These are phyloP conservation scores for Polylopha cassiicola DNA, from an alignment of 2,888 invertebrate genomes.

Conservation along the genomic window DNA sequence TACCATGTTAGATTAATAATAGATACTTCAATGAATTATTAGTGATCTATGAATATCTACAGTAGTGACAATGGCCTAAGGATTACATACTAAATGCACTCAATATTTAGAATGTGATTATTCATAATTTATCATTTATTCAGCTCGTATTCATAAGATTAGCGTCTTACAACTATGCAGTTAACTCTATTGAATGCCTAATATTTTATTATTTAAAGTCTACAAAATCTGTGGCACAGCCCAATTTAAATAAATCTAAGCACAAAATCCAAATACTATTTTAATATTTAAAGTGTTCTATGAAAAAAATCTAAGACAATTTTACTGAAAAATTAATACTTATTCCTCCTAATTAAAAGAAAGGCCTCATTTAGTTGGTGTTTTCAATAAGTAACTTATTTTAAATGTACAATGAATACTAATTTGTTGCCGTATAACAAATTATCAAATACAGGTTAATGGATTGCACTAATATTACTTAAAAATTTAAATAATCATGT, in stretches of 20 bases:
- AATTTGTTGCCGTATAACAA: conserved; percentile 19
- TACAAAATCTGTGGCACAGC: no score
- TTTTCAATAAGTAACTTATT: conserved; percentile 32
- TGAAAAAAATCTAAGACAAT: no score
- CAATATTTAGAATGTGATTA: conserved; percentile 30
- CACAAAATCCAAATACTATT: no score
- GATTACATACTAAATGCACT: conserved; percentile 25
- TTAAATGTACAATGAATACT: conserved; percentile 17
- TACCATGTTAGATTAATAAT: not conserved
- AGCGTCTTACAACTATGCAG: conserved; percentile 49
- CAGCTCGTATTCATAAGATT: conserved; percentile 76
- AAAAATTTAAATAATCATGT: conserved; percentile 43
- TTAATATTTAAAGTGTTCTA: no score
- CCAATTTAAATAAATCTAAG: no score
- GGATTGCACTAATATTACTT: conserved; percentile 17
- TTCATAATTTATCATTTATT: conserved; percentile 37
- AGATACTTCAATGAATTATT: not conserved
- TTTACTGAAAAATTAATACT: conserved; percentile 23
- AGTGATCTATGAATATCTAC: conserved; percentile 8
- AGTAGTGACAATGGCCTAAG: conserved; percentile 6
- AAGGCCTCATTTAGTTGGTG: conserved; percentile 67
- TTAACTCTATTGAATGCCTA: conserved; percentile 30
- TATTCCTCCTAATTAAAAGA: conserved; percentile 33
- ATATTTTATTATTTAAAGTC: conserved; percentile 26
- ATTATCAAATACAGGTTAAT: conserved; percentile 14